phyloP scores from a whole-genome alignment of 2,888 invertebrate species.

The Phlogophora meticulosa region DNA sequence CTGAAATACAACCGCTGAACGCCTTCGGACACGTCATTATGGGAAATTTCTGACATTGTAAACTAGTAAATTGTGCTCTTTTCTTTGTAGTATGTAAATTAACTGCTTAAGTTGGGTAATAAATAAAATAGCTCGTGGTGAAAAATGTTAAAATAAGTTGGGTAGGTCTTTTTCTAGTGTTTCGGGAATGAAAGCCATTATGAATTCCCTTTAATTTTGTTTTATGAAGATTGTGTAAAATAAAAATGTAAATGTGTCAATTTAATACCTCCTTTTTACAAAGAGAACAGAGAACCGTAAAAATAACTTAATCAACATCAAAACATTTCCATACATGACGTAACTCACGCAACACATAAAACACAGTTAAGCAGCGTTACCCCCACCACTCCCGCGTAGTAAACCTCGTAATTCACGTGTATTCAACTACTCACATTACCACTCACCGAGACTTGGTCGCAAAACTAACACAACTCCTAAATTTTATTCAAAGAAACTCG shows the following conservation, averaged over 20 bases:
- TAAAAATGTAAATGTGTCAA: no score
- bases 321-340: conserved; percentile 8
- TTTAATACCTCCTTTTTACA: no score
- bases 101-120: not conserved
- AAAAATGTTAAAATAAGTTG: not conserved
- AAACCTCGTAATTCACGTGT: conserved; percentile 38
- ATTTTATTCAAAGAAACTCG: conserved; percentile 64
- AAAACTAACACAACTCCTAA: conserved; percentile 55
- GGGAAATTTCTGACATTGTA: conserved; percentile 8
- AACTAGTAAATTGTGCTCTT: not conserved
- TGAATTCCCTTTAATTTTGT: no score
- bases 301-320: not conserved
- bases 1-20: conserved; percentile 41
- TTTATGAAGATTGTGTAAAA: no score
- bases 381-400: conserved; percentile 12
- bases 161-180: not conserved
- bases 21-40: conserved; percentile 55
- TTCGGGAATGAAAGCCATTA: not conserved
- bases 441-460: conserved; percentile 29
- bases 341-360: conserved; percentile 26
- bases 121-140: not conserved
- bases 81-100: conserved; percentile 1
- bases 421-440: conserved; percentile 39
- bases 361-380: conserved; percentile 27
- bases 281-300: no score